Evolutionary conservation across 2,888 invertebrate species (phyloP), one percentile per base, ranked within the genome.

Genomic region (Clivina fossor): DNA sequence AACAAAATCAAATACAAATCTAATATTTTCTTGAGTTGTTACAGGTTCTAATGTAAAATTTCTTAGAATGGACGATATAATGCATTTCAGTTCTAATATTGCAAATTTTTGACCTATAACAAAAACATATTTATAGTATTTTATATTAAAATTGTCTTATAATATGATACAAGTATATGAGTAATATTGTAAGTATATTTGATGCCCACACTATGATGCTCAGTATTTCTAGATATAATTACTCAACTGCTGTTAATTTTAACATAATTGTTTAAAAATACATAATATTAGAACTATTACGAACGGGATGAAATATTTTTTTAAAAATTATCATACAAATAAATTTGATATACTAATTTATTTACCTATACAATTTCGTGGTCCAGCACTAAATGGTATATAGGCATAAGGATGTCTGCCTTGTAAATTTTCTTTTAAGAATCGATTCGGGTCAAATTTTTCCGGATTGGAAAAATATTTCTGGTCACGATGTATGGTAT

Each of bases 391-490:
- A 59, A 86, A 86, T 0, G 85, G 85, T 53, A 85, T 77, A 64
- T 79, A 86, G 0, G 81, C 77, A 61, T 78, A 86, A 0, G 83
- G 81, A 71, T 85, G 84, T 22, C 84, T 73, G 19, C 70, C 68
- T 1, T 65, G 55, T 7, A 73, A 68, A 62, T 79, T 78, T 64
- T 86, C 82, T 0, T 82, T 79, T 32, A 83, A 67, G 70, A 89
- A 89, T 60, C 88, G 73, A 48, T 87, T 86, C 0, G 88, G 87
- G 65, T 85, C 80, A 67, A 85, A 88, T 58, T 73, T 76, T 37
- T 78, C 71, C 0, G 89, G 86, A 60, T 88, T 76, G 0, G 82
- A 77, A 73, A 80, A 90, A 46, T 80, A 73, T 13, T 79, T 75
- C 0, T 81, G 78, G 66, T 84, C 78, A 4, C 82, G 78, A 69